Evolutionary conservation across 2,113 vertebrate genomes (phyloP), one percentile per base, ranked within the genome.

Genomic region (Eptatretus burgeri): DNA sequence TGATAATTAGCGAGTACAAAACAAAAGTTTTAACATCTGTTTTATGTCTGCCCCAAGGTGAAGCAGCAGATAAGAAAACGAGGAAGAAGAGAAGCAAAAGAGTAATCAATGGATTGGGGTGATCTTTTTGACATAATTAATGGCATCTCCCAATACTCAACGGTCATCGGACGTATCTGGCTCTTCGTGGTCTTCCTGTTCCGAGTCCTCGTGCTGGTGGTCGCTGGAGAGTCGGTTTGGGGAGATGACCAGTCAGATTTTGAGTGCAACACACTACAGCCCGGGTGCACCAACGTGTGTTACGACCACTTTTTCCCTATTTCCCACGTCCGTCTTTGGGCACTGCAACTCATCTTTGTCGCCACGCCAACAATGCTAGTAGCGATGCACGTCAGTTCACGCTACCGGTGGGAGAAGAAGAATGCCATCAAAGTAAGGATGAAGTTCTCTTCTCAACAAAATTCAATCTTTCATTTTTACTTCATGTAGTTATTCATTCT

Each of bases 301-400:
- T 93, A 81, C 0, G 80, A 96, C 74, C 10, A 77, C 66, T 75
- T 75, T 72, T 91, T 93, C 72, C 89, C 86, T 68, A 76, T 96
- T 71, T 96, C 85, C 67, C 88, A 85, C 72, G 80, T 86, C 71
- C 77, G 81, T 14, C 78, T 96, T 19, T 96, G 86, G 89, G 84
- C 88, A 51, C 75, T 96, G 69, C 88, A 94, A 77, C 81, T 96
- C 68, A 93, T 96, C 71, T 84, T 91, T 0, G 78, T 88, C 77
- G 93, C 84, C 1, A 93, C 86, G 62, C 88, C 88, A 0, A 88
- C 86, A 0, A 74, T 96, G 49, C 71, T 96, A 72, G 88, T 96
- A 64, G 75, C 81, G 64, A 78, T 81, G 66, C 88, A 94, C 0
- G 86, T 94, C 27, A 41, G 27, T 41, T 41, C 27, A 41, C 27